Percentiles rank a stretch among this genome's conserved stretches.
Conservation (phyloP, 2,797 vertebrate genomes). For the Agapornis canus region DNA sequence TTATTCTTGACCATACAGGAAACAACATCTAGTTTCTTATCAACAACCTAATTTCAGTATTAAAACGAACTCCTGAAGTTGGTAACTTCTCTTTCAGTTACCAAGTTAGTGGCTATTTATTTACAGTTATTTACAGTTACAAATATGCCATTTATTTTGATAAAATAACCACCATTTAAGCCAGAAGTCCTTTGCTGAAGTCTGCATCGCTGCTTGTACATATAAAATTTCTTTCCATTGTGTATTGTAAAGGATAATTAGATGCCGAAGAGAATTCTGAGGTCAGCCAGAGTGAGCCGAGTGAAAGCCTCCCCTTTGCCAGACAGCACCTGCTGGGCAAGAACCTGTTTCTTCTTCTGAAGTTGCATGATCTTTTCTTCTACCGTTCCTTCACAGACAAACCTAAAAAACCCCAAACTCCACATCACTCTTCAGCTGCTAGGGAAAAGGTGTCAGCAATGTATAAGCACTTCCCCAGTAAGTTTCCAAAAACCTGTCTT, state of each 20-base stretch:
- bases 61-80: neutral
- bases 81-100: neutral
- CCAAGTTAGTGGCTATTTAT: neutral
- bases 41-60: neutral
- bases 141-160: neutral
- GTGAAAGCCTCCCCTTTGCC: slow-evolving; percentile 83
- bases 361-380: slow-evolving; percentile 93
- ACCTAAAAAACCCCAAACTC: slow-evolving; percentile 76
- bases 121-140: neutral
- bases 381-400: slow-evolving; percentile 91
- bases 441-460: neutral
- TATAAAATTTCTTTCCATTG: neutral
- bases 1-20: neutral
- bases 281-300: slow-evolving; percentile 90
- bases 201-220: neutral
- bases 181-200: neutral
- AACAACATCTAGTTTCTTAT: neutral
- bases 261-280: slow-evolving; percentile 87
- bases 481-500: neutral
- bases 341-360: slow-evolving; percentile 89
- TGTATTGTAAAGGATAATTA: neutral
- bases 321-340: slow-evolving; percentile 90
- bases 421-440: neutral
- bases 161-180: neutral
- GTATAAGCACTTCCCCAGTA: neutral